Evolutionary conservation across 2,888 invertebrate species (phyloP).

Genomic region (Microctonus hyperodae): DNA sequence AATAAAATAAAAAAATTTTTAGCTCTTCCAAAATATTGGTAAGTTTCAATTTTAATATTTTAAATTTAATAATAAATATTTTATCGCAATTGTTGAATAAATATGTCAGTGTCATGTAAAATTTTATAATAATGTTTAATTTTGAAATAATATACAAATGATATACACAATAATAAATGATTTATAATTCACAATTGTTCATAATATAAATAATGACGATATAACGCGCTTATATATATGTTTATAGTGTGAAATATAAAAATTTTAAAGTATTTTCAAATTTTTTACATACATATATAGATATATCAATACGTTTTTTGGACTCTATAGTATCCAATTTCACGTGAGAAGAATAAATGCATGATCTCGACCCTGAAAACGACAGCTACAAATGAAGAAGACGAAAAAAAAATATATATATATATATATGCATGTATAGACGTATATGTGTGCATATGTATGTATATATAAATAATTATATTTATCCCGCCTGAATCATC

Average conservation of each 20-base stretch:
- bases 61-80: neutral
- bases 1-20: constrained; percentile 10
- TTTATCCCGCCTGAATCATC: too few species aligned
- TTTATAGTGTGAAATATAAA: too few species aligned
- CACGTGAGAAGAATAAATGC: constrained; percentile 24
- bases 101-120: neutral
- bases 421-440: too few species aligned
- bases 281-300: too few species aligned
- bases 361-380: constrained; percentile 12
- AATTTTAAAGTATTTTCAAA: too few species aligned
- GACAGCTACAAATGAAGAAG: neutral
- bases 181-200: too few species aligned
- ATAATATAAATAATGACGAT: too few species aligned
- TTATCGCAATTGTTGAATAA: neutral
- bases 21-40: constrained; percentile 4
- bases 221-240: too few species aligned
- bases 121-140: neutral
- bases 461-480: too few species aligned
- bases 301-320: neutral
- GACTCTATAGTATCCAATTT: constrained; percentile 19
- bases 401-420: neutral
- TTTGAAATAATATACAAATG: neutral
- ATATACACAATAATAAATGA: neutral
- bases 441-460: too few species aligned
- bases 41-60: neutral